Evolutionary conservation across 2,113 vertebrate species (phyloP), one percentile per base, ranked within the genome.

Genomic region (Alligator sinensis): DNA sequence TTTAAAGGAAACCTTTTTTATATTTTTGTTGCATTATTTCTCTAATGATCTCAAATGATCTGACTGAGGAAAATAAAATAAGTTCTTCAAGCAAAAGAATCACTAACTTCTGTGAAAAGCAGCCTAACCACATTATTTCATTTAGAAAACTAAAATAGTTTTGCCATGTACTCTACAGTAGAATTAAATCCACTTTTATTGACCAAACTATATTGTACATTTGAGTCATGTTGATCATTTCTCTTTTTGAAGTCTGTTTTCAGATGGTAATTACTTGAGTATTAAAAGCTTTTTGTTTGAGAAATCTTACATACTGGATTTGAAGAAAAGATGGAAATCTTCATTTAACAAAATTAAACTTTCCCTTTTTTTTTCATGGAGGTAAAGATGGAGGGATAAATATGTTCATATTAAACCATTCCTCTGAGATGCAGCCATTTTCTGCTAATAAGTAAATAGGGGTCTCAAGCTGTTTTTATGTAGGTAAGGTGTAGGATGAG

Each of bases 21-120:
- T 76, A 38, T n/a, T 63, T 84, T 74, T 75, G n/a, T 13, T 28
- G 80, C 19, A 47, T n/a, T 85, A 75, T 64, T 80, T 75, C 59
- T 80, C 80, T 80, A 80, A 79, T 90, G 54, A 58, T 55, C 80
- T 90, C 70, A 85, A 85, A n/a, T 90, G 66, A 72, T 90, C 85
- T 85, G n/a, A 60, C 59, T 79, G 22, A 25, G 34, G 58, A 60
- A 58, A 55, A 80, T 60, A 55, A 79, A 64, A 19, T 14, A 28
- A 88, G 24, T 17, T n/a, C 11, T 86, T 68, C 79, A 80, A 76
- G 64, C 55, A 76, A 54, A 80, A 34, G 84, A 91, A 85, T 62
- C 15, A 38, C 11, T 92, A 0, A 0, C 0, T 54, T 87, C 82
- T 83, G 19, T 62, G 47, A 86, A 72, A 94, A 95, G 58, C 88